Percentiles rank a stretch among this genome's conserved stretches.
Evolutionary conservation across 2,797 vertebrate genomes (phyloP).

Genomic region (Chloroceryle inda): DNA sequence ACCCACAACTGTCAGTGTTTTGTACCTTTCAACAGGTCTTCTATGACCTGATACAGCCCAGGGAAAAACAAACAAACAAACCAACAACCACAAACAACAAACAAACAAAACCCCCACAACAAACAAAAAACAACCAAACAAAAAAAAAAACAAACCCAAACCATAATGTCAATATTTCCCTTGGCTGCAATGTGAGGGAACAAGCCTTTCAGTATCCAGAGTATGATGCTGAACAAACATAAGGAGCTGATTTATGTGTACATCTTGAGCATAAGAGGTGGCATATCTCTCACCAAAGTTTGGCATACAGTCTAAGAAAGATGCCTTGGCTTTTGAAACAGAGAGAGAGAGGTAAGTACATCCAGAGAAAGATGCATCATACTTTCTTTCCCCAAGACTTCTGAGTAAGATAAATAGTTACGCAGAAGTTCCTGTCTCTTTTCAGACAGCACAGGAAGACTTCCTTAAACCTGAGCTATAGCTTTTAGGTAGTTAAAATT

Average conservation of each 20-base stretch:
- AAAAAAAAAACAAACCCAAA: neutral
- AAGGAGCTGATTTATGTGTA: slow-evolving; percentile 16
- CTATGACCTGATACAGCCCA: neutral
- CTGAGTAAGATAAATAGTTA: neutral
- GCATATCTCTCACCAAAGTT: slow-evolving; percentile 7
- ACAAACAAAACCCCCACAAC: no score
- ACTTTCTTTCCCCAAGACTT: neutral
- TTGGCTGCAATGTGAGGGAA: neutral
- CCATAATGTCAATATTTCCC: neutral
- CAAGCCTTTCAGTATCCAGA: neutral
- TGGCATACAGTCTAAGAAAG: neutral
- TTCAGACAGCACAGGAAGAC: neutral
- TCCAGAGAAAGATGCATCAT: neutral
- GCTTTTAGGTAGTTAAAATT: neutral
- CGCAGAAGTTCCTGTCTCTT: neutral
- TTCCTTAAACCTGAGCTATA: neutral
- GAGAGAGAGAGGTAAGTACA: neutral
- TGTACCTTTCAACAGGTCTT: slow-evolving; percentile 16
- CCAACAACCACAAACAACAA: no score
- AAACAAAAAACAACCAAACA: no score
- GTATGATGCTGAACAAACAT: neutral
- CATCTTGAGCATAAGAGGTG: neutral
- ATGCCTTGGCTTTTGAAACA: neutral
- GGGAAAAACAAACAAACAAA: neutral
- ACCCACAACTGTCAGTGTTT: neutral